Conservation (phyloP, 2,888 invertebrate species). For the Chesias legatella region DNA sequence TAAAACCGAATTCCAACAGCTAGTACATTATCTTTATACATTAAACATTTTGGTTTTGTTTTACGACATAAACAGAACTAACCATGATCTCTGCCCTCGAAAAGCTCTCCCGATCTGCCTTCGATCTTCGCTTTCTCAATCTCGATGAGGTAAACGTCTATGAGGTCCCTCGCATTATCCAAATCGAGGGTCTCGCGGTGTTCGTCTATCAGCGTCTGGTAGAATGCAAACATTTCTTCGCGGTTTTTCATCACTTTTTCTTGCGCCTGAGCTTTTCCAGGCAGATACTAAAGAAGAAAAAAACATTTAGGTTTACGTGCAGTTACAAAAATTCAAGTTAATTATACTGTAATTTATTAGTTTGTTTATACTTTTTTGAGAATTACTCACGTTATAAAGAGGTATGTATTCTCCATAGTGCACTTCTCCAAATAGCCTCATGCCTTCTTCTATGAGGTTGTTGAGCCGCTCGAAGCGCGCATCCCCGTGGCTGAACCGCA, state of each 20-base stretch:
- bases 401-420: conserved; percentile 92
- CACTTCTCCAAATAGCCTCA: conserved; percentile 91
- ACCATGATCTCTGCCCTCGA: conserved; percentile 94
- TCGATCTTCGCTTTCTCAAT: conserved; percentile 90
- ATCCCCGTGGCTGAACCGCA: conserved; percentile 90
- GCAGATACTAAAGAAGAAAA: conserved; percentile 72
- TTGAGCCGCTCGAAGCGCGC: conserved; percentile 88
- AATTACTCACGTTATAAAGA: conserved; percentile 80
- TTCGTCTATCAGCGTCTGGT: conserved; percentile 90
- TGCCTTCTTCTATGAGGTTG: conserved; percentile 94
- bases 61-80: conserved; percentile 64
- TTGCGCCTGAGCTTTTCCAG: conserved; percentile 82
- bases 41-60: no score
- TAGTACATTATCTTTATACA: no score
- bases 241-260: conserved; percentile 85
- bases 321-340: neutral
- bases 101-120: conserved; percentile 86
- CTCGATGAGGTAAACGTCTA: conserved; percentile 92
- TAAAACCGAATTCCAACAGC: no score
- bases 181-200: conserved; percentile 89
- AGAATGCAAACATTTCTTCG: conserved; percentile 91
- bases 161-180: conserved; percentile 88
- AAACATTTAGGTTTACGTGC: neutral
- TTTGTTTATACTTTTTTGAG: neutral
- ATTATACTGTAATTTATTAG: neutral